These are phyloP conservation scores for Melospiza melodia DNA, from an alignment of 2,113 vertebrate genomes.

Conservation along the genomic window DNA sequence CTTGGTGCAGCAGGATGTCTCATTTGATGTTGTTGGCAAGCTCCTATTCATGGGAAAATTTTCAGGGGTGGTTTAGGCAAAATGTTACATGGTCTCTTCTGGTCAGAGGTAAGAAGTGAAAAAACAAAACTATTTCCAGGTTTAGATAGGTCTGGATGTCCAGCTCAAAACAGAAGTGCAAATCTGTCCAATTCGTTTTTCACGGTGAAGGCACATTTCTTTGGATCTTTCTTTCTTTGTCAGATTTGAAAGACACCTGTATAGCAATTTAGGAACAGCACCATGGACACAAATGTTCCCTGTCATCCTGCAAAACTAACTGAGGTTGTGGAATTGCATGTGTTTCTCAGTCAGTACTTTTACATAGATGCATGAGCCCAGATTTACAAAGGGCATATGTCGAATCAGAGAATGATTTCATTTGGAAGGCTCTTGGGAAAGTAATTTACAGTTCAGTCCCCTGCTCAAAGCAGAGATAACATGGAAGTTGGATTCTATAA, in stretches of 20 bases:
- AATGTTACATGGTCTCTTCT: neutral
- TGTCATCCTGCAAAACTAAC: neutral
- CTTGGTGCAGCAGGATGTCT: neutral
- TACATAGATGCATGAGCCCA: neutral
- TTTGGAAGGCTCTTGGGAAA: neutral
- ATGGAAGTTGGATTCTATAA: neutral
- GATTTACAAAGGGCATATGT: constrained; percentile 3
- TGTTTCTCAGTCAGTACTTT: neutral
- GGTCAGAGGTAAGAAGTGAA: neutral
- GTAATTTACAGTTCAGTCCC: neutral
- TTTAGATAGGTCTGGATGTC: neutral
- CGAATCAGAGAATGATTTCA: neutral
- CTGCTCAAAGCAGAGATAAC: neutral
- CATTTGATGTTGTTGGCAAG: neutral
- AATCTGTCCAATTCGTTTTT: neutral
- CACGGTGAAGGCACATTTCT: neutral
- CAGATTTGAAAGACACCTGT: neutral
- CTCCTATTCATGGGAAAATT: neutral
- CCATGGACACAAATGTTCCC: neutral
- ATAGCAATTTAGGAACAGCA: neutral
- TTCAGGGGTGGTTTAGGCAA: neutral
- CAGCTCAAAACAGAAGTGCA: neutral
- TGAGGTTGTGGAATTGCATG: neutral
- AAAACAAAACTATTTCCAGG: neutral
- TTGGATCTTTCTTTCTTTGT: neutral